Conservation (phyloP, 2,888 invertebrate species). For the Crematogaster levior region DNA sequence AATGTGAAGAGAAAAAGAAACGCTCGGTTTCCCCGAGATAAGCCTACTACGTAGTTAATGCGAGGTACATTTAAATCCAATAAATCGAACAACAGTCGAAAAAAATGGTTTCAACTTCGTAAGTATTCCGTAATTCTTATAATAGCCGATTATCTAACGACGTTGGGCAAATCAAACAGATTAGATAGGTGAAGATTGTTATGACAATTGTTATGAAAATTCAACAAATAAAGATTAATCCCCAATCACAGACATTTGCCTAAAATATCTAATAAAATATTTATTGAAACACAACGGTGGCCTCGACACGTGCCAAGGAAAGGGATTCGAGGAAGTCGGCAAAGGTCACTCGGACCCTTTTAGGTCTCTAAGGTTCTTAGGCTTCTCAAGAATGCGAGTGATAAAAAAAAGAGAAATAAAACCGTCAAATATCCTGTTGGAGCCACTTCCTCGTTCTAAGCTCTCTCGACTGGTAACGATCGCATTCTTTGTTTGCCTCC, state of each 20-base stretch:
- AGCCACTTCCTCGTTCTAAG: conserved; percentile 79
- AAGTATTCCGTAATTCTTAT: conserved; percentile 5
- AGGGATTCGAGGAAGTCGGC: conserved; percentile 68
- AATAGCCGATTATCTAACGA: background rate
- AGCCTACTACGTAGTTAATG: conserved; percentile 1
- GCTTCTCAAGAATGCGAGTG: conserved; percentile 77
- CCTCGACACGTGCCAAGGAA: conserved; percentile 39
- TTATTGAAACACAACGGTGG: background rate
- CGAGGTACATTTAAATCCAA: background rate
- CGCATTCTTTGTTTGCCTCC: conserved; percentile 39
- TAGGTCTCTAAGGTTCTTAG: conserved; percentile 65
- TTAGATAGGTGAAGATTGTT: background rate
- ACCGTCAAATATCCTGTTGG: conserved; percentile 72
- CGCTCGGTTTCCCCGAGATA: conserved; percentile 1
- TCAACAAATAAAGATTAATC: background rate
- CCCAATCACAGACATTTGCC: background rate
- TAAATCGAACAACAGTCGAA: background rate
- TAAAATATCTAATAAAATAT: background rate
- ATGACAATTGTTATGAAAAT: background rate
- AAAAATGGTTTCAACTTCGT: background rate
- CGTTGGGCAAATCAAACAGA: background rate
- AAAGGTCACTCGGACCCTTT: conserved; percentile 78
- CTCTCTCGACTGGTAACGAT: conserved; percentile 47
- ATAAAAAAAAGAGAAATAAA: conserved; percentile 61
- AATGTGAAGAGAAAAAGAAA: background rate